Conservation (phyloP, 2,888 invertebrate genomes). For the Melieria omissa region DNA sequence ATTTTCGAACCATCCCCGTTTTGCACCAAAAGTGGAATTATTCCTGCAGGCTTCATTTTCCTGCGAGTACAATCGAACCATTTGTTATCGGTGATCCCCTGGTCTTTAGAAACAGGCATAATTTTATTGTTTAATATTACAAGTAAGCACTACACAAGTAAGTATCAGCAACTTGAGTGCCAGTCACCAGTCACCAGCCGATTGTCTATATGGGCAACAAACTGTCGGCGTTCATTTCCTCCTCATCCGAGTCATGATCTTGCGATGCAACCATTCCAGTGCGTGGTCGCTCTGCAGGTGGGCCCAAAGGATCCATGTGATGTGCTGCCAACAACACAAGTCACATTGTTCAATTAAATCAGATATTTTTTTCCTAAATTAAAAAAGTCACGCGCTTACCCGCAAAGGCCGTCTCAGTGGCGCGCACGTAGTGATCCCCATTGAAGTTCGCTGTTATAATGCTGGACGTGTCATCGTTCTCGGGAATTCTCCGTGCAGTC, state of each 20-base stretch:
- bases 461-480: constrained; percentile 44
- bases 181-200: not conserved
- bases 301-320: constrained; percentile 65
- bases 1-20: no score
- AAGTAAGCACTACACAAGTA: no score
- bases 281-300: constrained; percentile 64
- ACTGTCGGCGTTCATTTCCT: constrained; percentile 64
- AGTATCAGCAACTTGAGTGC: no score
- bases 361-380: not conserved
- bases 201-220: constrained; percentile 60
- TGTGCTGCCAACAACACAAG: constrained; percentile 41
- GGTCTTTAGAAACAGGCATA: no score
- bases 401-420: constrained; percentile 35
- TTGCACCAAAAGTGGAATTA: no score
- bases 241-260: constrained; percentile 63
- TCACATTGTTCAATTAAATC: not conserved
- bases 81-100: no score
- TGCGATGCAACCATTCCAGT: constrained; percentile 60
- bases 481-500: constrained; percentile 38
- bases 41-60: no score
- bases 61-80: no score
- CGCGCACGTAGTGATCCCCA: constrained; percentile 46
- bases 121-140: no score
- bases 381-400: constrained; percentile 21
- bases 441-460: constrained; percentile 44